A percentile compares a stretch with the other conserved stretches of the same genome.
These are phyloP conservation scores for Papilio xuthus DNA, from an alignment of 1,140 invertebrate species.

Conservation along the genomic window DNA sequence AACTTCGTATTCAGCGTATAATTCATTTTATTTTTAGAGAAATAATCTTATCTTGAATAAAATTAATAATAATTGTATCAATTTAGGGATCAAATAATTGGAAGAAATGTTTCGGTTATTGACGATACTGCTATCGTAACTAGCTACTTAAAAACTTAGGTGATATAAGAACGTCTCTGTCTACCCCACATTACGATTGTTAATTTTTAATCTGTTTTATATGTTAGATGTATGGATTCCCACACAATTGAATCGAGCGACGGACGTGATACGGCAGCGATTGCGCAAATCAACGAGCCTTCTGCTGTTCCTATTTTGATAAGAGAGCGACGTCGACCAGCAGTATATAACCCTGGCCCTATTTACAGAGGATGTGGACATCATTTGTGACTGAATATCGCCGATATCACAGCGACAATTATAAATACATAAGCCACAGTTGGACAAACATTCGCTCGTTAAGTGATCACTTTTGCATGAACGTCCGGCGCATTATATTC, in stretches of 20 bases:
- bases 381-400: conserved; percentile 31
- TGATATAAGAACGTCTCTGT: not conserved
- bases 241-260: conserved; percentile 61
- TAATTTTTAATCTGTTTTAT: conserved; percentile 3
- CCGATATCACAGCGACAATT: conserved; percentile 33
- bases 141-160: too few species aligned
- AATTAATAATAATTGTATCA: not conserved
- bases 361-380: conserved; percentile 69
- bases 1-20: not conserved
- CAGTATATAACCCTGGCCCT: conserved; percentile 72
- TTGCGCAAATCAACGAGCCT: conserved; percentile 77
- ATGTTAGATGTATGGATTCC: conserved; percentile 51
- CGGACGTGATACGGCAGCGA: conserved; percentile 62
- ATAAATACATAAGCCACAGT: conserved; percentile 22
- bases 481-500: not conserved
- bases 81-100: not conserved
- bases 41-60: not conserved
- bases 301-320: conserved; percentile 71
- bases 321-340: conserved; percentile 57
- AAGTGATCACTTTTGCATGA: not conserved
- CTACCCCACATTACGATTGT: not conserved
- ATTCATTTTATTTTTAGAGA: not conserved
- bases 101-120: not conserved
- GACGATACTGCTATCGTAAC: too few species aligned
- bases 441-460: not conserved